A percentile compares a stretch with the other conserved stretches of the same genome.
These are phyloP conservation scores for Antennarius maculatus DNA, from an alignment of 2,797 vertebrate species.

Conservation along the genomic window DNA sequence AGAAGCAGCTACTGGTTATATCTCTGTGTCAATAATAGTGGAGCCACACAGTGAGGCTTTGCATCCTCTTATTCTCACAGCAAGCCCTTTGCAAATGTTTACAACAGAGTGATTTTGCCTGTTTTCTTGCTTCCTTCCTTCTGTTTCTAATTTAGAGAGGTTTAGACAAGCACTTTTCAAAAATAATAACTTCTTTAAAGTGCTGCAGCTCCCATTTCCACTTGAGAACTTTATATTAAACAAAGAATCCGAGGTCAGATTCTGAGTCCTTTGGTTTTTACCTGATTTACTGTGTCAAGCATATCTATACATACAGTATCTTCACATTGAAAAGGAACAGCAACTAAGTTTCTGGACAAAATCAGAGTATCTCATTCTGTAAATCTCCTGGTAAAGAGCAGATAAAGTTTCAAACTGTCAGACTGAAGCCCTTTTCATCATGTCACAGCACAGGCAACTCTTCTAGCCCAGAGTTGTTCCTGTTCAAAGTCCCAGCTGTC, in stretches of 20 bases:
- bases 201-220: conserved; percentile 24
- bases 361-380: conserved; percentile 24
- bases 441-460: conserved; percentile 71
- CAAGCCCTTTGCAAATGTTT: conserved; percentile 30
- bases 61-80: conserved; percentile 38
- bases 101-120: conserved; percentile 43
- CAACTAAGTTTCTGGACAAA: conserved; percentile 42
- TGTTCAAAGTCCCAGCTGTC: conserved; percentile 84
- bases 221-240: neutral
- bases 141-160: conserved; percentile 74
- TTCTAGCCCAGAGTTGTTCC: conserved; percentile 79
- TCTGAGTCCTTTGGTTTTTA: neutral
- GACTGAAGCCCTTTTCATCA: conserved; percentile 71
- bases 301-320: neutral
- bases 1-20: conserved; percentile 39
- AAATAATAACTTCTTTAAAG: conserved; percentile 45
- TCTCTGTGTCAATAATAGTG: conserved; percentile 47
- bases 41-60: conserved; percentile 29
- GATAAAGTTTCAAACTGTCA: conserved; percentile 77
- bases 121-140: conserved; percentile 42
- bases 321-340: conserved; percentile 9
- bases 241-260: no score
- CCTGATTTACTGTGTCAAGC: neutral
- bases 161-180: conserved; percentile 52
- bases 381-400: conserved; percentile 32